These are phyloP conservation scores for Ifrita kowaldi DNA, from an alignment of 2,113 vertebrate genomes.

Conservation along the genomic window DNA sequence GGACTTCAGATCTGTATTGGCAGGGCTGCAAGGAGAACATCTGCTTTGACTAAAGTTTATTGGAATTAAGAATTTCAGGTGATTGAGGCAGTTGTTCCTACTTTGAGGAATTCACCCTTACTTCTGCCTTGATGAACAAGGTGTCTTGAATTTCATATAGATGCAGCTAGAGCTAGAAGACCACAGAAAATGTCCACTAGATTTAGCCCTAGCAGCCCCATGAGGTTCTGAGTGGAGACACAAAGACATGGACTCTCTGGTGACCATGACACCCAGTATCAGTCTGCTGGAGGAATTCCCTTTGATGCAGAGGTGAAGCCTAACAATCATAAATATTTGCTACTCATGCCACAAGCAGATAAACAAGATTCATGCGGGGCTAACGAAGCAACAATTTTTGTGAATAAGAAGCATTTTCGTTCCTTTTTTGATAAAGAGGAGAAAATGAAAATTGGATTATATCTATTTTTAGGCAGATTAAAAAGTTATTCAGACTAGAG, in stretches of 20 bases:
- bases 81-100: not conserved
- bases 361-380: not conserved
- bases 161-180: not conserved
- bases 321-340: not conserved
- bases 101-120: not conserved
- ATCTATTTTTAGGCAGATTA: conserved; percentile 18
- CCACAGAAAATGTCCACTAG: not conserved
- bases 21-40: not conserved
- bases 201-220: not conserved
- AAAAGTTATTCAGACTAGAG: not conserved
- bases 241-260: not conserved
- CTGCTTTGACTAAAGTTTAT: not conserved
- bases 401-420: not conserved
- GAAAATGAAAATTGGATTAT: not conserved
- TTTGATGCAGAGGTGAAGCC: not conserved
- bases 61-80: not conserved
- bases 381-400: accelerated
- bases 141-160: not conserved
- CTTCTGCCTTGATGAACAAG: not conserved
- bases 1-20: not conserved
- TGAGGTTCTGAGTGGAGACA: not conserved
- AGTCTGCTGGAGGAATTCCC: not conserved
- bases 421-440: not conserved
- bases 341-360: not conserved
- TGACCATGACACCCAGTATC: not conserved